These are phyloP conservation scores for Pterocles orientalis DNA, from an alignment of 2,113 vertebrate species.

Conservation along the genomic window DNA sequence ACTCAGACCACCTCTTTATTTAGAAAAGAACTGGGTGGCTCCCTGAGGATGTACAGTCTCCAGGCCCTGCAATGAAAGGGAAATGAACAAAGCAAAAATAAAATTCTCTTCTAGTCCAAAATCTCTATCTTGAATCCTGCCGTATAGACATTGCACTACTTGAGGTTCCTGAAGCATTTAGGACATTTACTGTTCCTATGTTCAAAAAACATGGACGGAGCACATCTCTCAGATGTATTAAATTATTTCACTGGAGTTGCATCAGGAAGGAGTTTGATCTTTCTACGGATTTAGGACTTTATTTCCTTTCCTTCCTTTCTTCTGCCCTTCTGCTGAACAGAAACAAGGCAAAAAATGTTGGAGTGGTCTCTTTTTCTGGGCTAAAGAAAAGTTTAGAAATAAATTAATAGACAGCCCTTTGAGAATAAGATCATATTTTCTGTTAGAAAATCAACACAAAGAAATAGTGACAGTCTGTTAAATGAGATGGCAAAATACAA, in stretches of 20 bases:
- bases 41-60: background rate
- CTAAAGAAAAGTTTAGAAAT: background rate
- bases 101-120: background rate
- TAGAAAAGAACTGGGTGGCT: background rate
- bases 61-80: background rate
- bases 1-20: background rate
- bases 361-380: background rate
- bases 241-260: background rate
- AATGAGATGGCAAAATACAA: background rate
- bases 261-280: background rate
- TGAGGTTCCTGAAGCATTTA: background rate
- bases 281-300: background rate
- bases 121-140: background rate
- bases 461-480: background rate
- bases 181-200: background rate
- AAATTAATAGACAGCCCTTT: background rate
- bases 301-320: background rate
- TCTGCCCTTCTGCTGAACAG: background rate
- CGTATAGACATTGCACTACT: accelerated
- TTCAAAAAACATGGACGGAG: background rate
- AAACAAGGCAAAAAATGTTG: background rate
- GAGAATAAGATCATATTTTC: background rate
- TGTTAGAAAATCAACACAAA: background rate
- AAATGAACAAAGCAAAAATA: background rate
- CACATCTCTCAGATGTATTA: background rate